These are phyloP conservation scores for Lomographa bimaculata DNA, from an alignment of 2,888 invertebrate genomes.

Conservation along the genomic window DNA sequence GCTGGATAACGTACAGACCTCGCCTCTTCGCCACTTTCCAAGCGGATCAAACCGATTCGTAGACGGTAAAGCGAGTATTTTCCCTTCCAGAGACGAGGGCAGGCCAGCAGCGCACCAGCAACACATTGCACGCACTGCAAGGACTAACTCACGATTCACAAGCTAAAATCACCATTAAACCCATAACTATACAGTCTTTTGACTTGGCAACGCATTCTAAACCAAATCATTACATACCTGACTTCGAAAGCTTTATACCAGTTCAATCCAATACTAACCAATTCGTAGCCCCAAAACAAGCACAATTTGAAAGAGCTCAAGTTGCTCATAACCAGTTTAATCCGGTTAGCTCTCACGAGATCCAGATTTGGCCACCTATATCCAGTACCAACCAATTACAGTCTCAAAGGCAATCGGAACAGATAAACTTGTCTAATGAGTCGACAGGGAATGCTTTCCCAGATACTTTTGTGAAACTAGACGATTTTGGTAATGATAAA, in stretches of 20 bases:
- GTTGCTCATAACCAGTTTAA: constrained; percentile 9
- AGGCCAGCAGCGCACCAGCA: constrained; percentile 37
- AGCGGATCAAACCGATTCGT: constrained; percentile 43
- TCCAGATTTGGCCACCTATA: constrained; percentile 9
- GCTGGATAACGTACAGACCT: too few species aligned
- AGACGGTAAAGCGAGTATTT: constrained; percentile 54
- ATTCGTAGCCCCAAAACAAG: constrained; percentile 5
- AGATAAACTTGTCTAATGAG: constrained; percentile 10
- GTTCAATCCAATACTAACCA: constrained; percentile 3
- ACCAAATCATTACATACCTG: constrained; percentile 33
- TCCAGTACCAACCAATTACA: constrained; percentile 10
- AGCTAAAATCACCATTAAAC: constrained; percentile 39
- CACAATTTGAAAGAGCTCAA: constrained; percentile 3
- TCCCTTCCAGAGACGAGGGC: constrained; percentile 61
- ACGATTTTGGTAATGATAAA: constrained; percentile 38
- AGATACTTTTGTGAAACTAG: constrained; percentile 43
- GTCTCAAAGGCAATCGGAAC: constrained; percentile 4
- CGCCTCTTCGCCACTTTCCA: too few species aligned
- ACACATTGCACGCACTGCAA: constrained; percentile 32
- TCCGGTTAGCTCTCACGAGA: constrained; percentile 5
- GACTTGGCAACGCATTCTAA: constrained; percentile 35
- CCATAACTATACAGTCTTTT: constrained; percentile 32
- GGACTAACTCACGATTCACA: constrained; percentile 38
- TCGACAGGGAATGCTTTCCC: constrained; percentile 39
- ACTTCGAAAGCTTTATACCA: constrained; percentile 4